phyloP scores from a whole-genome alignment of 2,888 invertebrate genomes.

The Hesperia comma region DNA sequence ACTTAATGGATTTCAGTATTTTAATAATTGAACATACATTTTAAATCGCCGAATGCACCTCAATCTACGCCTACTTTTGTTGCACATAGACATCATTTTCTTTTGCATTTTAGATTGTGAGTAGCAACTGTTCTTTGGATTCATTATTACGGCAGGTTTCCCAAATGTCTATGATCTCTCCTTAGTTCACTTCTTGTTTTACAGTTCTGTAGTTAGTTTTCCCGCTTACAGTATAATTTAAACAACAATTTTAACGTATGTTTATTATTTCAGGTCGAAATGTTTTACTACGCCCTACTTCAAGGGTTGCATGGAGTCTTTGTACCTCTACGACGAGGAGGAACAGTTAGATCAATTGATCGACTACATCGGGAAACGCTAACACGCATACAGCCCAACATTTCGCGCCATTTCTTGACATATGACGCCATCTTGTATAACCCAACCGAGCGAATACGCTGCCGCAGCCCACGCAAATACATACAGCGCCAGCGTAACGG shows the following conservation, averaged over 20 bases:
- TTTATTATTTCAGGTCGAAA: conserved; percentile 85
- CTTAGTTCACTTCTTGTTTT: neutral
- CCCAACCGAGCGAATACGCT: conserved; percentile 55
- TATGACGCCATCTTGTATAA: conserved; percentile 60
- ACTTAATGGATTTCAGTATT: too few species aligned
- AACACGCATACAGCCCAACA: conserved; percentile 57
- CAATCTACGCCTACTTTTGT: too few species aligned
- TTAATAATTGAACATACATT: too few species aligned
- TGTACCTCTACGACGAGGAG: conserved; percentile 90
- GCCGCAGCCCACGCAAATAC: conserved; percentile 51
- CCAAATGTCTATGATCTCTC: too few species aligned
- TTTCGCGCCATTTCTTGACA: conserved; percentile 60
- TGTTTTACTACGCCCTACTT: conserved; percentile 92
- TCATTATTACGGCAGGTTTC: too few species aligned
- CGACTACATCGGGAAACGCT: conserved; percentile 89
- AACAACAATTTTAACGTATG: conserved; percentile 12
- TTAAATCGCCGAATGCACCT: too few species aligned
- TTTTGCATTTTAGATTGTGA: too few species aligned
- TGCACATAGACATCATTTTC: too few species aligned
- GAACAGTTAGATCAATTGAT: conserved; percentile 91
- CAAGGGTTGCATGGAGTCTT: conserved; percentile 91
- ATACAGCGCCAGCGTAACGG: conserved; percentile 57
- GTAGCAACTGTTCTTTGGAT: too few species aligned
- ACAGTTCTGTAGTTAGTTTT: too few species aligned
- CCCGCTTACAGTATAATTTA: neutral